Percentiles rank a stretch among this genome's conserved stretches.
These are phyloP conservation scores for Dicrostonyx torquatus DNA, from an alignment of 2,797 vertebrate species.

Conservation along the genomic window DNA sequence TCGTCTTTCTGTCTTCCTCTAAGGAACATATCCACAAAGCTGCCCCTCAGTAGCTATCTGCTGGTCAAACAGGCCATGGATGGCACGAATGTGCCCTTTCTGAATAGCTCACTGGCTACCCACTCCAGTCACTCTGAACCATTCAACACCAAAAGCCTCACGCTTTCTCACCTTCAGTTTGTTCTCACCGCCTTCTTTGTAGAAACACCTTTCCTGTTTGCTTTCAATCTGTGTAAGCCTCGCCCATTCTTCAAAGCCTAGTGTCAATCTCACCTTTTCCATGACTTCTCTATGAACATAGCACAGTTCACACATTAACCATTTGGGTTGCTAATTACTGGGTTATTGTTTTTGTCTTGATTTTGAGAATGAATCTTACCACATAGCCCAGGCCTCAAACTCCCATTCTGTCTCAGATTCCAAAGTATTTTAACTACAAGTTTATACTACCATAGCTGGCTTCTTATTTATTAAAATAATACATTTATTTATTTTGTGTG, in stretches of 20 bases:
- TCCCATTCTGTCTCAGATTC: background rate
- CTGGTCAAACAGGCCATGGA: background rate
- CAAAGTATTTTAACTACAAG: background rate
- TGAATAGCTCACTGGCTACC: background rate
- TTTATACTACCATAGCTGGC: background rate
- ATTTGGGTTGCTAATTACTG: background rate
- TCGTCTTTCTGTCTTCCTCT: background rate
- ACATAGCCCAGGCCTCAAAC: background rate
- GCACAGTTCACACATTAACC: background rate
- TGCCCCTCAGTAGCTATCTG: background rate
- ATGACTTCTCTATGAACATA: background rate
- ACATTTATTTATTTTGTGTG: background rate
- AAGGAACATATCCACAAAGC: background rate
- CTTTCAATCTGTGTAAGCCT: background rate
- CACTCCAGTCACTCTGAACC: background rate
- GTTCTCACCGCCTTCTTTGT: no score
- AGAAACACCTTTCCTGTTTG: background rate
- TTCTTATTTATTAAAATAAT: background rate
- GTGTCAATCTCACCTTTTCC: background rate
- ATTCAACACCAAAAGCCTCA: accelerated
- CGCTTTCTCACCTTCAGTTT: background rate
- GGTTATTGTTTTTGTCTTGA: background rate
- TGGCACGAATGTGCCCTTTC: background rate
- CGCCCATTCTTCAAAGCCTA: background rate
- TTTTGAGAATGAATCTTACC: background rate